Base-by-base conservation (phyloP, 2,113 vertebrate species). In the Elephas maximus region DNA sequence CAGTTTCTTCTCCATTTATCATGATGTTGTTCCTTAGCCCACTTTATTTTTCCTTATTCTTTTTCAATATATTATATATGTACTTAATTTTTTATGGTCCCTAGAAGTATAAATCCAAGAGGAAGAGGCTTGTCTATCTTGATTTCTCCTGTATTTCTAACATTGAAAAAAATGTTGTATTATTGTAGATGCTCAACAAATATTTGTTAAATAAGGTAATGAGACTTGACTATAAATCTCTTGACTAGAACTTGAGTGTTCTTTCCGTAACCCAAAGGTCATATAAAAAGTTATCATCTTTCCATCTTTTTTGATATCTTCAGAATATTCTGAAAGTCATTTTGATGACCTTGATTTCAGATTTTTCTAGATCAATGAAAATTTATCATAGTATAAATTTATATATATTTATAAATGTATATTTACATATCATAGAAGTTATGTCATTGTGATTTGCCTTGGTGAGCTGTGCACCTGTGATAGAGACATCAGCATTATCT, bases 21-120 rank as follows among this genome's bases (percentile, higher is more conserved):
- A 74, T 44, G 73, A 74, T 74, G 73, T 41, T n/a, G 8, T 73
- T 23, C 21, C n/a, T 88, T 87, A 81, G 51, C 8, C 15, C 6
- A 45, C 4, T 60, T 84, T 81, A 45, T 62, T 82, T 96, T 94
- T 83, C 2, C 76, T 87, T 71, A 48, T 67, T 88, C 23, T 83
- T 24, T 69, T 92, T 67, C n/a, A 90, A 18, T 63, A 60, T 87
- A 79, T 23, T 79, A 77, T 69, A 45, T 62, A 45, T 77, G 89
- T 94, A 20, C 24, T 89, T 76, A 76, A n/a, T 57, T 76, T 24
- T 45, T 88, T 91, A 57, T 91, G 60, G 21, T 57, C 7, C 45
- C 3, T 82, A 11, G 53, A 78, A 17, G 20, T 84, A 24, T 74
- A 60, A 87, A 23, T 65, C 24, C 10, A 67, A 69, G 51, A 74